Evolutionary conservation across 2,888 invertebrate genomes (phyloP).

Genomic region (Halictus ligatus): DNA sequence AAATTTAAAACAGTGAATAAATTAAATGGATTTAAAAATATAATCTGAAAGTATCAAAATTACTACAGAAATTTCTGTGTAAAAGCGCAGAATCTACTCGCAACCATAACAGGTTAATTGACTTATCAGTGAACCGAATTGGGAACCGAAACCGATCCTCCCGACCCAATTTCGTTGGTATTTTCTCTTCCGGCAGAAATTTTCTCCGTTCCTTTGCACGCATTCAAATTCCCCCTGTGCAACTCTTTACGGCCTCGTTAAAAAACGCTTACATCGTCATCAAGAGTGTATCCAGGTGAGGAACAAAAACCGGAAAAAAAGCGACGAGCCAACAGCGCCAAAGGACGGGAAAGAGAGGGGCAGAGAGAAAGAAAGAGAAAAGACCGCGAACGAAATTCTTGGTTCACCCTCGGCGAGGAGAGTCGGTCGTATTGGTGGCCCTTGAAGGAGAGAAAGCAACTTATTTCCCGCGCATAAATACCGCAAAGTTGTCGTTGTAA

Average conservation of each 20-base stretch:
- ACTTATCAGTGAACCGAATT: not conserved
- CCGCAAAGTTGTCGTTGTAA: conserved; percentile 54
- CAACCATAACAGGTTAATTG: not conserved
- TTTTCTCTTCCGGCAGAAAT: not conserved
- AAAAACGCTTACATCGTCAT: conserved; percentile 40
- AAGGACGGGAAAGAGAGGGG: not conserved
- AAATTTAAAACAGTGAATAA: too few species aligned
- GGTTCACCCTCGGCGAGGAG: not conserved
- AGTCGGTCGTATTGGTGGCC: not conserved
- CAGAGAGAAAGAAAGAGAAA: not conserved
- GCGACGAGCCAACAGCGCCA: not conserved
- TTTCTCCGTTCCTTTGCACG: not conserved
- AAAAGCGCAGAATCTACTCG: not conserved
- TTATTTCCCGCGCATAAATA: conserved; percentile 56
- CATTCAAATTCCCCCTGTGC: conserved; percentile 16
- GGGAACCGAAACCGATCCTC: not conserved
- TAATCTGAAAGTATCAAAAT: not conserved
- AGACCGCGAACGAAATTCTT: conserved; percentile 30
- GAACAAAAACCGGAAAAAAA: not conserved
- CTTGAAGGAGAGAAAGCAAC: conserved; percentile 39
- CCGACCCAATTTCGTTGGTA: not conserved
- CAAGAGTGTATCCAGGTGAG: not conserved
- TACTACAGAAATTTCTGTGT: not conserved
- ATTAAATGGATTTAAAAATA: too few species aligned
- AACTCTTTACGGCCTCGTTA: conserved; percentile 44